phyloP scores from a whole-genome alignment of 2,113 vertebrate species.

The Pollachius pollachius region DNA sequence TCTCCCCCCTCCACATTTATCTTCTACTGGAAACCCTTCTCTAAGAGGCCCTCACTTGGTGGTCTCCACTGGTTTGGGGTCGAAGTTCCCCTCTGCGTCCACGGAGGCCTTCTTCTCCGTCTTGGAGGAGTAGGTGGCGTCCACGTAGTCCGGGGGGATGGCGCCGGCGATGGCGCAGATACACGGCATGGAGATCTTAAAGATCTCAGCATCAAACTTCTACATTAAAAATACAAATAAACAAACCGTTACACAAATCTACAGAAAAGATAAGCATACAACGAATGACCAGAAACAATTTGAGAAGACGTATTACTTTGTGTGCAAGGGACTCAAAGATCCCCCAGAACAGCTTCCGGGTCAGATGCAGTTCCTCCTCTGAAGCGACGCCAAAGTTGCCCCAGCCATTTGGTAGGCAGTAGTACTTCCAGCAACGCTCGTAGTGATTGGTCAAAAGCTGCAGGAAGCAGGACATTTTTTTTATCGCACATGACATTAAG shows the following conservation, averaged over 20 bases:
- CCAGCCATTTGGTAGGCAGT: slow-evolving; percentile 93
- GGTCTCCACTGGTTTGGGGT: slow-evolving; percentile 90
- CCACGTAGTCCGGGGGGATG: slow-evolving; percentile 90
- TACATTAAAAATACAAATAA: slow-evolving; percentile 45
- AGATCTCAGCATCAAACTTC: slow-evolving; percentile 89
- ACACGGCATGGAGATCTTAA: slow-evolving; percentile 91
- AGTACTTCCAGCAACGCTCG: slow-evolving; percentile 95
- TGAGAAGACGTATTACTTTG: slow-evolving; percentile 71
- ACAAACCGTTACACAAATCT: neutral
- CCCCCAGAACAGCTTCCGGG: slow-evolving; percentile 93
- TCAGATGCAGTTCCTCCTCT: slow-evolving; percentile 91
- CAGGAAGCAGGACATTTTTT: neutral
- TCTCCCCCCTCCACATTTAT: neutral
- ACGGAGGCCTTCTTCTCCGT: slow-evolving; percentile 92
- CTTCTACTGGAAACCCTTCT: neutral
- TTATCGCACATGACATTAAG: neutral
- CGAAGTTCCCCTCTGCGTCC: slow-evolving; percentile 93
- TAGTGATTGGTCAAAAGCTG: slow-evolving; percentile 94
- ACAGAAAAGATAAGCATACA: neutral
- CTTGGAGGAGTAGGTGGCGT: slow-evolving; percentile 91
- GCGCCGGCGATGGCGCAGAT: slow-evolving; percentile 91
- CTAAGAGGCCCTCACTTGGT: slow-evolving; percentile 76
- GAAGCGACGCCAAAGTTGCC: slow-evolving; percentile 89
- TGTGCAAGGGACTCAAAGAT: slow-evolving; percentile 92
- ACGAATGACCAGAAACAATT: neutral